These are phyloP conservation scores for Chroicocephalus ridibundus DNA, from an alignment of 2,113 vertebrate genomes.

Conservation along the genomic window DNA sequence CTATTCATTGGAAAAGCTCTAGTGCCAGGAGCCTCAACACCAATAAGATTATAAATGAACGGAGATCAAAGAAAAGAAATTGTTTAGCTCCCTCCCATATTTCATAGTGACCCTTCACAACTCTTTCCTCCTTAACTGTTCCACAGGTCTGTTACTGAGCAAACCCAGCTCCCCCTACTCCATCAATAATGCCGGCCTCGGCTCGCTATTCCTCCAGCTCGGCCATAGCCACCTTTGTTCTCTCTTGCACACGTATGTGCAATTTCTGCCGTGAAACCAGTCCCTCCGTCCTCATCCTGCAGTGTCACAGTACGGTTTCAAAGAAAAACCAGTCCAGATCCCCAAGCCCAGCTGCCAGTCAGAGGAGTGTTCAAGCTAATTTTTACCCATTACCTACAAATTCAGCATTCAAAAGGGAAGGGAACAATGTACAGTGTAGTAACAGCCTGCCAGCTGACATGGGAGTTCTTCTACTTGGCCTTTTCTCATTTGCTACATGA, in stretches of 20 bases:
- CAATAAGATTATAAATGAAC: constrained; percentile 30
- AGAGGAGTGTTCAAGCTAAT: not conserved
- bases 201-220: not conserved
- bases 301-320: not conserved
- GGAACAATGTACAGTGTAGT: not conserved
- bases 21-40: not conserved
- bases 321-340: not conserved
- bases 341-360: not conserved
- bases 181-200: not conserved
- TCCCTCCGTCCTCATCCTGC: not conserved
- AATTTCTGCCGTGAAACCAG: not conserved
- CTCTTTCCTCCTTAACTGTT: not conserved
- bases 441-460: not conserved
- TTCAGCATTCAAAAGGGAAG: not conserved
- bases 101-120: constrained; percentile 33
- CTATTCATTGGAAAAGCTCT: not conserved
- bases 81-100: constrained; percentile 35
- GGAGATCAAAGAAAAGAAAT: constrained; percentile 42
- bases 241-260: not conserved
- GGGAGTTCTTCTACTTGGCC: fast-evolving
- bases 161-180: not conserved
- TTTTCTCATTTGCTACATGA: not conserved
- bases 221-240: not conserved
- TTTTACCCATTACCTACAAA: not conserved
- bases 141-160: not conserved